Evolutionary conservation across 1,140 invertebrate species (phyloP), one percentile per base, ranked within the genome.

Genomic region (Microplitis mediator): DNA sequence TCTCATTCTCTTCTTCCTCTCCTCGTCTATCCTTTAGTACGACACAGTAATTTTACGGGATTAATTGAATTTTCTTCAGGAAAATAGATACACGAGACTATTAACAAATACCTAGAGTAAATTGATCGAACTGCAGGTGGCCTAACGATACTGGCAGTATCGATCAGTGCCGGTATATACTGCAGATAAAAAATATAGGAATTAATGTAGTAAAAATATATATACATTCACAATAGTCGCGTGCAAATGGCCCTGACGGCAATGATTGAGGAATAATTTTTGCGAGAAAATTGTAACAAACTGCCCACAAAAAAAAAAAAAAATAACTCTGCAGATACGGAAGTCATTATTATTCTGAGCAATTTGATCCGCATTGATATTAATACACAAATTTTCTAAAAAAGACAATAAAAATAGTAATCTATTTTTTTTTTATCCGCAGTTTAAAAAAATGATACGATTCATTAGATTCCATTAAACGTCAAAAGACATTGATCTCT

Each of bases 51-150:
- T 9, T 45, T 45, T 6, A 45, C 6, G 6, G 39, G n/a, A 14
- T 36, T 64, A 64, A 63, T 63, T 69, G 5, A 58, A 56, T 39
- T 68, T 73, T 61, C 6, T 50, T 68, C 34, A 14, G 11, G 5
- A 50, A 50, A 6, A 50, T 61, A 45, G 36, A 67, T 32, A 65
- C 36, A 54, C 11, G 58, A 39, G 52, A 65, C 36, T 34, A 52
- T 13, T 14, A 56, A 51, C 67, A 4, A 35, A 54, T 45, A 34
- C 23, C 62, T 58, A 60, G 69, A 72, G 8, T 77, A 82, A 85
- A 85, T 85, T 84, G 84, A 86, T 85, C 80, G 80, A 82, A 85
- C 78, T 85, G 83, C 84, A 82, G 83, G 82, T 82, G 76, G 75
- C 56, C 54, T 39, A 32, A 72, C 71, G 70, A 79, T 78, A 76